Conservation (phyloP, 1,140 invertebrate genomes). For the Drosophila truncata region DNA sequence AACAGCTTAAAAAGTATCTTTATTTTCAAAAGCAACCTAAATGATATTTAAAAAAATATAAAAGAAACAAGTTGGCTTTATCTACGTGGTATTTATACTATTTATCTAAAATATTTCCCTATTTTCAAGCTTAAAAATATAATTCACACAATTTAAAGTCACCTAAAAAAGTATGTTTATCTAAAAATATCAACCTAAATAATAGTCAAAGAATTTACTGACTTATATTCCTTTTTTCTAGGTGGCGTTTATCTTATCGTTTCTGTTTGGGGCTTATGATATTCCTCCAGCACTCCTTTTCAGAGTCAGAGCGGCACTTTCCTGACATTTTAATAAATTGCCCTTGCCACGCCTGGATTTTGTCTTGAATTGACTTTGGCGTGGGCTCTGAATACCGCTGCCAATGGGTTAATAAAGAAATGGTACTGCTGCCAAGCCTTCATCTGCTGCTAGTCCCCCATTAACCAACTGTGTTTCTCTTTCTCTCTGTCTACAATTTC, state of each 20-base stretch:
- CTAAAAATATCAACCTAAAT: no score
- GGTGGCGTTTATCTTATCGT: conserved; percentile 42
- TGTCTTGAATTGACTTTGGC: conserved; percentile 17
- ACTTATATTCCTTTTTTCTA: conserved; percentile 1
- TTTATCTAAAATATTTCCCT: no score
- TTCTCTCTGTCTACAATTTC: conserved; percentile 6
- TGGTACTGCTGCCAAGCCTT: conserved; percentile 29
- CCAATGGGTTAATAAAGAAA: conserved; percentile 52
- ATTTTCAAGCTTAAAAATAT: not conserved
- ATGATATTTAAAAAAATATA: not conserved
- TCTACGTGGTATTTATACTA: not conserved
- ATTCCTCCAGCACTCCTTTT: conserved; percentile 21
- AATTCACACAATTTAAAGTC: not conserved
- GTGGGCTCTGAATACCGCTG: conserved; percentile 39
- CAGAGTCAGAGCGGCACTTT: not conserved
- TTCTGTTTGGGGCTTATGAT: not conserved
- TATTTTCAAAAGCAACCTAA: not conserved
- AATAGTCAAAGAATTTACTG: not conserved
- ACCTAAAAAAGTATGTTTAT: not conserved
- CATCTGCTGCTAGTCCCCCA: conserved; percentile 13
- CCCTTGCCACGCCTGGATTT: conserved; percentile 38
- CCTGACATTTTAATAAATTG: conserved; percentile 58
- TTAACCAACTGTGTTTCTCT: conserved; percentile 29
- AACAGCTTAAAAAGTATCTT: not conserved
- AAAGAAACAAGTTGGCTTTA: not conserved